Percentiles rank a stretch among this genome's conserved stretches.
phyloP scores from a whole-genome alignment of 2,888 invertebrate genomes.

The Steinernema hermaphroditum region DNA sequence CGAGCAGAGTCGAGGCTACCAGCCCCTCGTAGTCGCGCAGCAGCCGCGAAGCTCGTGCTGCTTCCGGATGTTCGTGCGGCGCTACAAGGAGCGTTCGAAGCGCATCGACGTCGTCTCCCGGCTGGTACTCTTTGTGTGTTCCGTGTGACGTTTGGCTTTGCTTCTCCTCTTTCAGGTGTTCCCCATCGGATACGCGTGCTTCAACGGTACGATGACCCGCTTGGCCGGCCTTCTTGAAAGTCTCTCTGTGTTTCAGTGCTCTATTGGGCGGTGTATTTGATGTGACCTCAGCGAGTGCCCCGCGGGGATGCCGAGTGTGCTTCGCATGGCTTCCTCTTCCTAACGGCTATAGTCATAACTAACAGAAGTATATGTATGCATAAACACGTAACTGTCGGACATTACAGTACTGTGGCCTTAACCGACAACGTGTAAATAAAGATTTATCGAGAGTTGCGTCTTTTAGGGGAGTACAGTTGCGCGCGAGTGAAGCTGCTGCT shows the following conservation, averaged over 20 bases:
- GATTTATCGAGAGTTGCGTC: conserved; percentile 15
- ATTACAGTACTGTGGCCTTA: conserved; percentile 16
- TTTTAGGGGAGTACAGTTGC: conserved; percentile 64
- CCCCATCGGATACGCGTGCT: conserved; percentile 64
- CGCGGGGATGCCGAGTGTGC: conserved; percentile 4
- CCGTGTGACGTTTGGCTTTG: conserved; percentile 28
- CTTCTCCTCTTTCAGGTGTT: conserved; percentile 54
- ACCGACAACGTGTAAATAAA: background rate
- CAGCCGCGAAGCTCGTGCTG: conserved; percentile 52
- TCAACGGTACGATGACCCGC: conserved; percentile 54
- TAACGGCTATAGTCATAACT: background rate
- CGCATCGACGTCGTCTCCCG: conserved; percentile 64
- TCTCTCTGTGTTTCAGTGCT: conserved; percentile 55
- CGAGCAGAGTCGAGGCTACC: conserved; percentile 31
- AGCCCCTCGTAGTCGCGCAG: conserved; percentile 33
- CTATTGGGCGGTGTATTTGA: conserved; percentile 65
- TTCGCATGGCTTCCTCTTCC: conserved; percentile 22
- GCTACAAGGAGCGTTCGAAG: conserved; percentile 65
- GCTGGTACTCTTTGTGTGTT: conserved; percentile 45
- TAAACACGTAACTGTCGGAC: too few relatives aligned
- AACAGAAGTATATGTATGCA: too few relatives aligned
- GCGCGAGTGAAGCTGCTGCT: conserved; percentile 60
- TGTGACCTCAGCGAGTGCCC: conserved; percentile 67
- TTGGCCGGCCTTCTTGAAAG: background rate
- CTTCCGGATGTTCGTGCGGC: conserved; percentile 61